Evolutionary conservation across 2,888 invertebrate genomes (phyloP).

Genomic region (Conus canariensis): DNA sequence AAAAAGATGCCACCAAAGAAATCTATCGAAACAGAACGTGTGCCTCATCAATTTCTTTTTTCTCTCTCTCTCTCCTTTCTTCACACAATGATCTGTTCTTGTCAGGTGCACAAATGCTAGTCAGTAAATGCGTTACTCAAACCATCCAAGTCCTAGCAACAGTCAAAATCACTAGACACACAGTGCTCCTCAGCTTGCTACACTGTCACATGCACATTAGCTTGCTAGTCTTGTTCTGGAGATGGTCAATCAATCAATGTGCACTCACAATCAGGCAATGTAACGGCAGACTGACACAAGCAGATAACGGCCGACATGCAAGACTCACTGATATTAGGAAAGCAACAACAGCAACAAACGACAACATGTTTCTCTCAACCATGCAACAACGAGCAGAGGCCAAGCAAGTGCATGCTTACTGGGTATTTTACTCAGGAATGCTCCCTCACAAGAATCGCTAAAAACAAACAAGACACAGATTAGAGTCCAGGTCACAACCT

Average conservation of each 20-base stretch:
- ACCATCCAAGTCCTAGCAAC: neutral
- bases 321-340: neutral
- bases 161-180: no score
- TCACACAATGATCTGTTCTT: no score
- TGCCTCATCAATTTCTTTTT: no score
- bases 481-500: neutral
- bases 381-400: neutral
- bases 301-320: neutral
- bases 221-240: neutral
- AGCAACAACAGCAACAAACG: neutral
- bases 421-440: neutral
- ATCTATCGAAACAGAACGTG: no score
- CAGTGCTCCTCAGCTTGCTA: no score
- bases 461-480: slow-evolving; percentile 24
- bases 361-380: neutral
- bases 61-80: no score
- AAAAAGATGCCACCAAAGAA: no score
- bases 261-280: neutral
- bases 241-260: neutral
- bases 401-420: slow-evolving; percentile 27
- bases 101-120: no score
- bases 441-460: slow-evolving; percentile 38
- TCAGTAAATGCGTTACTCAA: neutral
- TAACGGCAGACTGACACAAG: neutral
- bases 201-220: neutral